phyloP scores from a whole-genome alignment of 1,140 invertebrate genomes.

The Drosophila lacteicornis region DNA sequence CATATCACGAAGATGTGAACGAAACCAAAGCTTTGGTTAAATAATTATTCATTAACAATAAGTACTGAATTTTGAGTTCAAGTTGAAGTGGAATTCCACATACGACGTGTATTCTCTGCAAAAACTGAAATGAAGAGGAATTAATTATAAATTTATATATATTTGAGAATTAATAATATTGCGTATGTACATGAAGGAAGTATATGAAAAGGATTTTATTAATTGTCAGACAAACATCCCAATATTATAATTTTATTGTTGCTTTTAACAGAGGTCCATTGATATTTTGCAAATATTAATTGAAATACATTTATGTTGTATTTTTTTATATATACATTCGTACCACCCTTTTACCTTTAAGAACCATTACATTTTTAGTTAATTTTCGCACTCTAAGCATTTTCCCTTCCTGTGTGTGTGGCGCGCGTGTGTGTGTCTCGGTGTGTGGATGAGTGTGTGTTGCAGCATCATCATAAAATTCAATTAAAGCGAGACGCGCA shows the following conservation, averaged over 20 bases:
- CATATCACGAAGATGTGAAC: not conserved
- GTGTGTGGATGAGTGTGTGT: constrained; percentile 22
- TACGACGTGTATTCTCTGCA: not conserved
- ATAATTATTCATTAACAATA: no score
- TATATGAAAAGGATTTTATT: no score
- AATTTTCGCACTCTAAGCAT: not conserved
- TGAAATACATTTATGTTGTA: not conserved
- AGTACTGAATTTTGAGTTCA: no score
- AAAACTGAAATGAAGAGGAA: no score
- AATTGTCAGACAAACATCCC: no score
- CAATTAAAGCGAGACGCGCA: constrained; percentile 79
- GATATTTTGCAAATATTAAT: no score
- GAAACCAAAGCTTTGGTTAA: no score
- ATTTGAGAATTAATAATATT: no score
- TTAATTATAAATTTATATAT: no score
- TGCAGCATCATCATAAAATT: constrained; percentile 80
- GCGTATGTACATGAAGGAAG: no score
- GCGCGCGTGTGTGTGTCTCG: not conserved
- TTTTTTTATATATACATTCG: not conserved
- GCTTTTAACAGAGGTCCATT: not conserved
- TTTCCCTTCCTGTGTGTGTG: constrained; percentile 15
- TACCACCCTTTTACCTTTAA: not conserved
- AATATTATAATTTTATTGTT: no score
- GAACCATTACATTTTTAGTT: not conserved
- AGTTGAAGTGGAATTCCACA: not conserved